Evolutionary conservation across 2,113 vertebrate species (phyloP).

Genomic region (Scytalopus superciliaris): DNA sequence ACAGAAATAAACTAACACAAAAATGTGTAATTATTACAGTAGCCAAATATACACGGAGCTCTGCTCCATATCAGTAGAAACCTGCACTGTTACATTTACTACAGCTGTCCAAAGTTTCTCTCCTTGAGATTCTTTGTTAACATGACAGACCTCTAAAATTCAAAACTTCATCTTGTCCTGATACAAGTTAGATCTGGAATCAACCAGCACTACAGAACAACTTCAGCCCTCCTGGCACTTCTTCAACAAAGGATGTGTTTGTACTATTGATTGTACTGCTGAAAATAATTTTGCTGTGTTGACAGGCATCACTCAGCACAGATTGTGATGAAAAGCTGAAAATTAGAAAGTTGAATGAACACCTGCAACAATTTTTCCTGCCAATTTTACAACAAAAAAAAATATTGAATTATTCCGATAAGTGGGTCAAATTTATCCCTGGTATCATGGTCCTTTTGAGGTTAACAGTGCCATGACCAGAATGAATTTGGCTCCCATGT

Average conservation of each 20-base stretch:
- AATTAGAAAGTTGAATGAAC: conserved; percentile 66
- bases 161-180: background rate
- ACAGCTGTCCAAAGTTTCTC: background rate
- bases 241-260: conserved; percentile 60
- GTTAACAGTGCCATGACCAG: background rate
- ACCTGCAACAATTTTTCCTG: conserved; percentile 63
- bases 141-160: background rate
- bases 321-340: conserved; percentile 56
- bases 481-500: conserved; percentile 17
- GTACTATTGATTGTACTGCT: conserved; percentile 57
- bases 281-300: conserved; percentile 65
- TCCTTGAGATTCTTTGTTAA: background rate
- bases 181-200: conserved; percentile 1
- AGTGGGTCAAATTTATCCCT: conserved; percentile 57
- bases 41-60: background rate
- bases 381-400: conserved; percentile 63
- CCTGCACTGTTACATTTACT: background rate
- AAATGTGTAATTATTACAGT: background rate
- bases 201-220: conserved; percentile 1
- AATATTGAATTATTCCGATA: conserved; percentile 61
- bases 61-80: background rate
- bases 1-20: background rate
- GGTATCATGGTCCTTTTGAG: conserved; percentile 32
- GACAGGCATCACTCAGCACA: conserved; percentile 70
- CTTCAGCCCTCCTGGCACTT: conserved; percentile 51